Conservation (phyloP, 2,113 vertebrate genomes). For the Phalacrocorax pelagicus region DNA sequence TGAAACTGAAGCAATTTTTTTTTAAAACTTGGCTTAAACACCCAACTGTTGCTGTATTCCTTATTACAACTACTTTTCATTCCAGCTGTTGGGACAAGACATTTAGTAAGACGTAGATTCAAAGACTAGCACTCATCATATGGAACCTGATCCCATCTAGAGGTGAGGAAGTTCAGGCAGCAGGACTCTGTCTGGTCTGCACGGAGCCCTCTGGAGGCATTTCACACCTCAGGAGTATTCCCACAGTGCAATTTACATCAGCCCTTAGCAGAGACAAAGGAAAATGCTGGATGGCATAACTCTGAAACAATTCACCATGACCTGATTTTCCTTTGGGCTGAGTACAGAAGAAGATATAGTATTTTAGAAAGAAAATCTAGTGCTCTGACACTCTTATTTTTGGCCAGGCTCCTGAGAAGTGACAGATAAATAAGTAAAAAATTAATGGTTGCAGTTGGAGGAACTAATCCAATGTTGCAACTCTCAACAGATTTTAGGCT, state of each 20-base stretch:
- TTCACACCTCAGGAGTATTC: not conserved
- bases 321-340: not conserved
- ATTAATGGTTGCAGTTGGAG: not conserved
- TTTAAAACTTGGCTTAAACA: not conserved
- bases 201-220: not conserved
- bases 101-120: not conserved
- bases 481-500: not conserved
- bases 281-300: not conserved
- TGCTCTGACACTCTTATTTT: not conserved
- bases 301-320: not conserved
- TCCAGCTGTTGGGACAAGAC: not conserved
- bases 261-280: not conserved
- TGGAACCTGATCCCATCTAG: not conserved
- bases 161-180: not conserved
- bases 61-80: not conserved
- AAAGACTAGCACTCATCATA: not conserved
- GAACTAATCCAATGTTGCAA: not conserved
- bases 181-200: not conserved
- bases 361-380: not conserved
- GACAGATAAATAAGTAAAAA: not conserved
- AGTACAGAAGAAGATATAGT: not conserved
- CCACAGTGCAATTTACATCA: not conserved
- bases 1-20: not conserved
- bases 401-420: not conserved
- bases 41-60: fast-evolving